These are phyloP conservation scores for Coelinius sp. DNA, from an alignment of 2,888 invertebrate genomes.

Conservation along the genomic window DNA sequence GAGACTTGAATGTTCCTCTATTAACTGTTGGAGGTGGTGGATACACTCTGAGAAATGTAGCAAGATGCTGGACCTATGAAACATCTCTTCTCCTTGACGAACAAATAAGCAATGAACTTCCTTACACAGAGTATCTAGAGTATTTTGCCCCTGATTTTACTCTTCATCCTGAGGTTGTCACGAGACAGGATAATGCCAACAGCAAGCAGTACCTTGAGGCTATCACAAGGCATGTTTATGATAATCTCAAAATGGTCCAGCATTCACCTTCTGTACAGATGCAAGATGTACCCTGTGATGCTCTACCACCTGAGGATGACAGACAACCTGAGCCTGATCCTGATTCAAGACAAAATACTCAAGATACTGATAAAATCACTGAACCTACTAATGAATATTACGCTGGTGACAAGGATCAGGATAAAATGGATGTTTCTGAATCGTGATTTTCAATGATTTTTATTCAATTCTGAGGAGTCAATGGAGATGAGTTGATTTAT, in stretches of 20 bases:
- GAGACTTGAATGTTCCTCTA: constrained; percentile 91
- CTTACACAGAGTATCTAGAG: constrained; percentile 95
- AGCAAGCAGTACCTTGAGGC: constrained; percentile 95
- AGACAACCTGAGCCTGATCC: constrained; percentile 86
- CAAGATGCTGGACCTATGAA: constrained; percentile 99
- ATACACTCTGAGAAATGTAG: constrained; percentile 96
- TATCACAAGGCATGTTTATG: constrained; percentile 90
- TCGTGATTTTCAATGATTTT: constrained; percentile 52
- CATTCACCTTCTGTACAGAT: constrained; percentile 98
- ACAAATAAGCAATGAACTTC: constrained; percentile 93
- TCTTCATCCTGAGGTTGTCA: constrained; percentile 92
- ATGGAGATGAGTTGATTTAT: background rate
- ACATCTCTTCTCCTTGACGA: constrained; percentile 95
- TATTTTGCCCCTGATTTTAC: constrained; percentile 98
- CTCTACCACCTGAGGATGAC: constrained; percentile 80
- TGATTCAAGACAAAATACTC: constrained; percentile 83
- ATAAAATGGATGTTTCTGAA: constrained; percentile 77
- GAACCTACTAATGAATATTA: constrained; percentile 91
- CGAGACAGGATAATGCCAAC: constrained; percentile 92
- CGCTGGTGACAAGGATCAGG: constrained; percentile 92
- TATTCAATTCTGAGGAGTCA: no score
- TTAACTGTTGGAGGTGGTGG: constrained; percentile 88
- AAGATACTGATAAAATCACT: constrained; percentile 86
- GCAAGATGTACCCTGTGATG: constrained; percentile 93
- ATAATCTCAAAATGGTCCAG: constrained; percentile 93